Evolutionary conservation across 35 echinoderm and acorn worm species (phyloP).

Genomic region (Apostichopus parvimensis): DNA sequence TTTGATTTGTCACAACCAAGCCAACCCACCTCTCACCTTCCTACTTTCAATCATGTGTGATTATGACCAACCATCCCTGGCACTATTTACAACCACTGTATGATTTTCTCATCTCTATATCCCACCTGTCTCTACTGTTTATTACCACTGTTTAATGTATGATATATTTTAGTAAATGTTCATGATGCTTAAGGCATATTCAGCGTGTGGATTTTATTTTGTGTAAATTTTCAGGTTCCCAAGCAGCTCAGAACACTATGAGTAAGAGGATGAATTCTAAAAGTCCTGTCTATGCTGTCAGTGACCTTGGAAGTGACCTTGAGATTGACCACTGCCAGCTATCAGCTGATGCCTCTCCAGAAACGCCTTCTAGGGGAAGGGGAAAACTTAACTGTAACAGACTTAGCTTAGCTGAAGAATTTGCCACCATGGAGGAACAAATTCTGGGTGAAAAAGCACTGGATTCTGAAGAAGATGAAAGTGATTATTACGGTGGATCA

Average conservation of each 20-base stretch:
- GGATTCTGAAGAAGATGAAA: constrained; percentile 62
- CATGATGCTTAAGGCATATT: too few species aligned
- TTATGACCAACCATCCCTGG: too few species aligned
- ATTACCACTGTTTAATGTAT: too few species aligned
- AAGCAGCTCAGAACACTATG: constrained; percentile 10
- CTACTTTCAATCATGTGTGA: too few species aligned
- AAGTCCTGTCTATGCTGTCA: constrained; percentile 69
- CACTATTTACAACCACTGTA: too few species aligned
- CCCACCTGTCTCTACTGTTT: too few species aligned
- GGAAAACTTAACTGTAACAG: constrained; percentile 68
- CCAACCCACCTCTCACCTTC: too few species aligned
- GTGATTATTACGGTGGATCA: constrained; percentile 68
- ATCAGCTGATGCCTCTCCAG: constrained; percentile 66
- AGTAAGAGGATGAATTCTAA: constrained; percentile 34
- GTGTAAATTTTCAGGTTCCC: background rate
- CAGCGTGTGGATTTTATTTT: too few species aligned
- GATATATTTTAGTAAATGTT: too few species aligned
- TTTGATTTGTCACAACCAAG: too few species aligned
- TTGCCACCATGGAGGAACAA: constrained; percentile 76
- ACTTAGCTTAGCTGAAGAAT: constrained; percentile 92
- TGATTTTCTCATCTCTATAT: too few species aligned
- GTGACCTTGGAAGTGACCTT: constrained; percentile 88
- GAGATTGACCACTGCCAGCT: constrained; percentile 76
- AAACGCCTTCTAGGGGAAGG: constrained; percentile 60
- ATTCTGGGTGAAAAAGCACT: constrained; percentile 62